Percentiles rank a stretch among this genome's conserved stretches.
Conservation (phyloP, 1,140 invertebrate species). For the Penaeus indicus region DNA sequence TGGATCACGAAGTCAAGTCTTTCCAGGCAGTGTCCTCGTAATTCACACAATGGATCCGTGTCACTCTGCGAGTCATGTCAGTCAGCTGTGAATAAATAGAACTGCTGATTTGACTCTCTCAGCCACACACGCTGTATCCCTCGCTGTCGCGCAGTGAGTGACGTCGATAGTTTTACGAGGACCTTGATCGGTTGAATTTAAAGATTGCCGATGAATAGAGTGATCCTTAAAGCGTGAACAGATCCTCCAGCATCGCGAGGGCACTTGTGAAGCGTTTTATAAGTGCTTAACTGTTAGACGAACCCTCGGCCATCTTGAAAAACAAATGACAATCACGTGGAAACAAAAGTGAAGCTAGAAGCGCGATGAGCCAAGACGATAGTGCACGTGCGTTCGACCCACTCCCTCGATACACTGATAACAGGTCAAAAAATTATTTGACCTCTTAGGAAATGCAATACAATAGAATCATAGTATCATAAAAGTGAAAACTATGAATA, state of each 20-base stretch:
- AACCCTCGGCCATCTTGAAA: slow-evolving; percentile 59
- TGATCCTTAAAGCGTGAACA: slow-evolving; percentile 24
- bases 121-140: neutral
- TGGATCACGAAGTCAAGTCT: slow-evolving; percentile 6
- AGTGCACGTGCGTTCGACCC: slow-evolving; percentile 54
- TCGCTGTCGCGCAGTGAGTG: neutral
- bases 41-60: slow-evolving; percentile 24
- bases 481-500: neutral
- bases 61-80: slow-evolving; percentile 4
- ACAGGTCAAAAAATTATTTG: slow-evolving; percentile 54
- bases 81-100: slow-evolving; percentile 29
- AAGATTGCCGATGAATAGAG: slow-evolving; percentile 44
- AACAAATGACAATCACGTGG: slow-evolving; percentile 62
- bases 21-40: neutral
- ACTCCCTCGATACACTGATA: slow-evolving; percentile 27
- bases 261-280: slow-evolving; percentile 46
- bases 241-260: slow-evolving; percentile 29
- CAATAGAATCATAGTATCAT: slow-evolving; percentile 42
- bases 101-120: slow-evolving; percentile 6
- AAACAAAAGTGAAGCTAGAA: slow-evolving; percentile 61
- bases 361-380: slow-evolving; percentile 49
- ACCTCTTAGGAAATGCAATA: slow-evolving; percentile 40
- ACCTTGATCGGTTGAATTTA: slow-evolving; percentile 15
- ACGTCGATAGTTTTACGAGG: neutral
- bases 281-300: slow-evolving; percentile 62